phyloP scores from a whole-genome alignment of 2,113 vertebrate species.

The Malurus elegans region DNA sequence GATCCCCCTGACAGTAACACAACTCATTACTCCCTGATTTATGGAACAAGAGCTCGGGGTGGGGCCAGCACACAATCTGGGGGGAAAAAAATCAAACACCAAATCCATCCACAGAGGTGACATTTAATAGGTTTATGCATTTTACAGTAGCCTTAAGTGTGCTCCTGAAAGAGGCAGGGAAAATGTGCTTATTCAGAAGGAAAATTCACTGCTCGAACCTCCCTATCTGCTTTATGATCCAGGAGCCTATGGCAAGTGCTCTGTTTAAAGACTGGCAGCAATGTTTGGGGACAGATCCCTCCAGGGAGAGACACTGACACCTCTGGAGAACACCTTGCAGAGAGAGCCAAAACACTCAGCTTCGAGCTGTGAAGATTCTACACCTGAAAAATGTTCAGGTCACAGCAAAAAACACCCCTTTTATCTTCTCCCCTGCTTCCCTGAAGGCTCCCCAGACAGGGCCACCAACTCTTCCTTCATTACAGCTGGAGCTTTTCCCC shows the following conservation, averaged over 20 bases:
- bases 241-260: not conserved
- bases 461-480: not conserved
- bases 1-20: slow-evolving; percentile 49
- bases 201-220: not conserved
- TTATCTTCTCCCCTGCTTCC: not conserved
- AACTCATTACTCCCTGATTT: slow-evolving; percentile 60
- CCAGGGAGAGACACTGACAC: not conserved
- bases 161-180: not conserved
- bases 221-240: not conserved
- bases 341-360: not conserved
- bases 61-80: not conserved
- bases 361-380: not conserved
- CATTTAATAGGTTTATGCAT: slow-evolving; percentile 34
- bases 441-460: not conserved
- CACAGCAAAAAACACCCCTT: not conserved
- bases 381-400: not conserved
- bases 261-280: not conserved
- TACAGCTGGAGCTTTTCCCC: not conserved
- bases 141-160: slow-evolving; percentile 23
- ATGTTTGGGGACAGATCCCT: not conserved
- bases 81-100: not conserved
- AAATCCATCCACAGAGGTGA: slow-evolving; percentile 25
- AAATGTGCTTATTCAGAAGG: not conserved
- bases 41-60: not conserved
- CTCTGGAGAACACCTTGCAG: not conserved